These are phyloP conservation scores for Sarcophaga caerulescens DNA, from an alignment of 2,888 invertebrate genomes.

Conservation along the genomic window DNA sequence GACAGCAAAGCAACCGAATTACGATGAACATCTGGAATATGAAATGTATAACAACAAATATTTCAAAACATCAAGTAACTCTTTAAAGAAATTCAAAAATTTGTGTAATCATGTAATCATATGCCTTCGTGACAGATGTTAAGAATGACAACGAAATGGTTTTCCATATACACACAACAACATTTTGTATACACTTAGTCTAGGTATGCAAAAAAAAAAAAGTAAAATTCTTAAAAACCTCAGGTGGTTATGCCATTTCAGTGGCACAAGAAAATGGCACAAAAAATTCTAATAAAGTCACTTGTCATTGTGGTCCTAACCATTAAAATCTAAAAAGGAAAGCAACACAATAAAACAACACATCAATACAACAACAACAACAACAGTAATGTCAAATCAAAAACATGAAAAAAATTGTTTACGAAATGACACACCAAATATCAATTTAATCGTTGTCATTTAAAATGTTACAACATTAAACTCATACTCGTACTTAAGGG, in stretches of 20 bases:
- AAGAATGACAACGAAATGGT: too few species aligned
- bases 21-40: too few species aligned
- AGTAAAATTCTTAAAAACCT: neutral
- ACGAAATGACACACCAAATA: conserved; percentile 5
- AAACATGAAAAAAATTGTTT: neutral
- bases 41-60: too few species aligned
- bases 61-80: too few species aligned
- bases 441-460: conserved; percentile 42
- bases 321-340: neutral
- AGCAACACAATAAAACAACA: neutral
- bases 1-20: too few species aligned
- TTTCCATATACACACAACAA: too few species aligned
- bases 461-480: conserved; percentile 18
- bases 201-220: too few species aligned
- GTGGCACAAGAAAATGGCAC: neutral
- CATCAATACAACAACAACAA: too few species aligned
- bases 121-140: too few species aligned
- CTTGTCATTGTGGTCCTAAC: conserved; percentile 35
- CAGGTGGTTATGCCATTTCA: neutral
- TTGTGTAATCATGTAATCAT: too few species aligned
- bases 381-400: neutral
- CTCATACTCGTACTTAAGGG: neutral
- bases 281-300: conserved; percentile 39
- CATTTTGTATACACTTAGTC: too few species aligned
- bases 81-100: too few species aligned